Base-by-base conservation (phyloP, 2,797 vertebrate genomes). In the Mormyrus hasselquistii region DNA sequence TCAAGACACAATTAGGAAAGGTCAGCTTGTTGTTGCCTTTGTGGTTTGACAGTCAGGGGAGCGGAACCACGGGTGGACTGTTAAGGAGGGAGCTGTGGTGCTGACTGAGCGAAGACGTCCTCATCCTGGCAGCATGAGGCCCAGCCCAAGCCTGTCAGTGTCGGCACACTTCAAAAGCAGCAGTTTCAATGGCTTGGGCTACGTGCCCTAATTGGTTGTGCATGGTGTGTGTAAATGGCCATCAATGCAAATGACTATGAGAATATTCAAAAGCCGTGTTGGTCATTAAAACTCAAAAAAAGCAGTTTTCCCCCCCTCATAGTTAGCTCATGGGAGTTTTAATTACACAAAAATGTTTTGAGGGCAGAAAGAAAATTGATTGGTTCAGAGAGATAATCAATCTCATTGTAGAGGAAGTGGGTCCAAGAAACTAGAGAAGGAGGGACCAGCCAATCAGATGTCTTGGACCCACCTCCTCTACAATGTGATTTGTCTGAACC, bases 1-100 rank as follows among this genome's bases (percentile, higher is more conserved):
- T 53, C 88, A 38, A 41, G 83, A 41, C 83, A 73, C 47, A 69
- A 86, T 89, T 89, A 89, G 34, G 59, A 86, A 89, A 53, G 83
- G 88, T 73, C 88, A 73, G 88, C 34, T 49, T 69, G 55, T 89
- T 73, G 47, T 65, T 86, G 55, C 59, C n/a, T 89, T 65, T 44
- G 19, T 52, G 62, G 44, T 62, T 57, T 22, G 88, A 86, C 44
- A 22, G 57, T 38, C 25, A n/a, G 53, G 53, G 29, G 53, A 87
- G 25, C 53, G 50, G 22, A 87, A 57, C 52, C 53, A 57, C 34
- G 14, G 25, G 2, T 1, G 8, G 52, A 41, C 59, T 87, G 25
- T 87, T 57, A 87, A 87, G 53, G 52, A 44, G 85, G 29, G 19
- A 38, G 14, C 12, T 0, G 52, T 0, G 50, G 14, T 41, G 34